Base-by-base conservation (phyloP, 2,797 vertebrate genomes). In the Anas flavirostris region DNA sequence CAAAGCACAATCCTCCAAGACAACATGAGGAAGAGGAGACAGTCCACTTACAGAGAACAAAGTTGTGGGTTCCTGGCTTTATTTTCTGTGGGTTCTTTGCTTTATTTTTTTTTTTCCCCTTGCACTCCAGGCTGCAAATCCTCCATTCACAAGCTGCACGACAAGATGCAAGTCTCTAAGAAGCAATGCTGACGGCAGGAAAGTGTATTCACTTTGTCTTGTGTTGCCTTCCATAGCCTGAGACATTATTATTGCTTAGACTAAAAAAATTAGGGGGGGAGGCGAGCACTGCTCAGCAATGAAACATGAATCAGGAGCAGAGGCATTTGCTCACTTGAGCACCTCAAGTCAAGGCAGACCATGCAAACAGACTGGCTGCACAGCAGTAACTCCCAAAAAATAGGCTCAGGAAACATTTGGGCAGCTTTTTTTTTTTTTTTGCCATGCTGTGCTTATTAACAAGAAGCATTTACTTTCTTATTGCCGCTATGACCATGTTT, bases 281-380 rank as follows among this genome's bases (percentile, higher is more conserved):
- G 50, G 10, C 0, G 1, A 75, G 17, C 26, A 68, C 44, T 14
- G 3, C 31, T 76, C 29, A 13, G 28, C 12, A n/a, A 79, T 43
- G 31, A 68, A 82, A 31, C 13, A 3, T 0, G 1, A 16, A 11
- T 4, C 6, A 7, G 22, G 26, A 23, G 6, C 2, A 28, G 6
- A 0, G 16, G 4, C 5, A 4, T 6, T 21, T 46, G 35, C 58
- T 31, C 50, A 58, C 15, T 6, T 6, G 0, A 10, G 12, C 0
- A 10, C 26, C 13, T 37, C 18, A 12, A 29, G 18, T 28, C 44
- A 14, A 43, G 53, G 60, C 0, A 35, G 46, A 17, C 53, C 9
- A 2, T 9, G 16, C 58, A 66, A 74, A 70, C 26, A 48, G 28
- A 29, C 25, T 55, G 33, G 1, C 3, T 33, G 23, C 53, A n/a